Evolutionary conservation across 1,140 invertebrate genomes (phyloP).

Genomic region (Zaprionus camerounensis): DNA sequence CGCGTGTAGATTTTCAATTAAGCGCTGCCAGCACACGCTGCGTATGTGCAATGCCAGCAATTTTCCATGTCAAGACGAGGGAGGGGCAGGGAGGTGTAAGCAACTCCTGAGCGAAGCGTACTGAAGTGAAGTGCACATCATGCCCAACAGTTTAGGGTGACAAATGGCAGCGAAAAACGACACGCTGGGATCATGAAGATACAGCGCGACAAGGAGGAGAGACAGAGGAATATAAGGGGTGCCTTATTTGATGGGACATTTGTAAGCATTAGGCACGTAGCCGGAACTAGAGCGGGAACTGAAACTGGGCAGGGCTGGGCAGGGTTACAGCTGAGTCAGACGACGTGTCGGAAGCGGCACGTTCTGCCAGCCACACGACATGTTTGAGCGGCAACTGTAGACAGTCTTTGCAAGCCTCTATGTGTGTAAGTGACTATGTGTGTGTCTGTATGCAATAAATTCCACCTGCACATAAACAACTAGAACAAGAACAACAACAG

Average conservation of each 20-base stretch:
- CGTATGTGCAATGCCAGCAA: slow-evolving; percentile 70
- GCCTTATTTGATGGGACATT: slow-evolving; percentile 50
- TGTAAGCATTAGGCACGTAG: slow-evolving; percentile 71
- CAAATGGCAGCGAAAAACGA: slow-evolving; percentile 52
- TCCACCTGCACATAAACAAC: slow-evolving; percentile 60
- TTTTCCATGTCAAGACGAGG: slow-evolving; percentile 6
- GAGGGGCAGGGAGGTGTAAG: no score
- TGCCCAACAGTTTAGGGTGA: slow-evolving; percentile 60
- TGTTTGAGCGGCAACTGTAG: slow-evolving; percentile 46
- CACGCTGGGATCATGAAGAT: slow-evolving; percentile 17
- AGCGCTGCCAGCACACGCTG: slow-evolving; percentile 42
- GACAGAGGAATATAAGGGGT: background rate
- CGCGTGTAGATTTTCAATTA: slow-evolving; percentile 73
- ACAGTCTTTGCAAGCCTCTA: background rate
- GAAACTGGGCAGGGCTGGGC: background rate
- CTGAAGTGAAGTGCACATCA: slow-evolving; percentile 36
- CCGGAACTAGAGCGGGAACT: slow-evolving; percentile 28
- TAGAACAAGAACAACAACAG: slow-evolving; percentile 26
- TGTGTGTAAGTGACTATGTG: background rate
- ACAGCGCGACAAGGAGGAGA: background rate
- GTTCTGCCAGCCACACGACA: slow-evolving; percentile 53
- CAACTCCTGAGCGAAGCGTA: background rate
- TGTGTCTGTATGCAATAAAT: slow-evolving; percentile 55
- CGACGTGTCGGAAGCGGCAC: slow-evolving; percentile 56
- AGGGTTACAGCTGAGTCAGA: slow-evolving; percentile 7